These are phyloP conservation scores for Calephelis perditalis DNA, from an alignment of 2,888 invertebrate genomes.

Conservation along the genomic window DNA sequence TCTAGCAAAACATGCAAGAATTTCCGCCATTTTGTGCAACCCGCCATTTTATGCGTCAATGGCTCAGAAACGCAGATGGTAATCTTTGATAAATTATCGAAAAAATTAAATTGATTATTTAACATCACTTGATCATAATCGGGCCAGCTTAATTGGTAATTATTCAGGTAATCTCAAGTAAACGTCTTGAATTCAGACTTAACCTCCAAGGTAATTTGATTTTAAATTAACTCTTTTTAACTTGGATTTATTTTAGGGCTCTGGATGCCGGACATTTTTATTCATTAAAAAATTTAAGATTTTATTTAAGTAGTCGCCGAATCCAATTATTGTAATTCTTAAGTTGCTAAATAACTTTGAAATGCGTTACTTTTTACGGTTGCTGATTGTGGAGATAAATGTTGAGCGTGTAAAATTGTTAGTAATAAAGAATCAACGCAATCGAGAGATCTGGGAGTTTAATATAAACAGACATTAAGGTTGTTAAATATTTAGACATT, in stretches of 20 bases:
- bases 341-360: slow-evolving; percentile 9
- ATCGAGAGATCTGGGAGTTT: slow-evolving; percentile 38
- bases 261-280: slow-evolving; percentile 3
- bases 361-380: slow-evolving; percentile 8
- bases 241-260: neutral
- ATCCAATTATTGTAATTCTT: slow-evolving; percentile 11
- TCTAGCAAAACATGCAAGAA: slow-evolving; percentile 1
- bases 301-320: slow-evolving; percentile 9
- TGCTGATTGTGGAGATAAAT: slow-evolving; percentile 2
- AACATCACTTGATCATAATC: slow-evolving; percentile 54
- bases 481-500: too few relatives aligned
- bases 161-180: slow-evolving; percentile 35
- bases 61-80: slow-evolving; percentile 46
- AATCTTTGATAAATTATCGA: slow-evolving; percentile 69
- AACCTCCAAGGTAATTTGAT: slow-evolving; percentile 7
- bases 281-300: slow-evolving; percentile 11
- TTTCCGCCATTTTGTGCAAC: slow-evolving; percentile 4
- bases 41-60: slow-evolving; percentile 45
- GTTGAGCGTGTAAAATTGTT: slow-evolving; percentile 1
- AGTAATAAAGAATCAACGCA: neutral
- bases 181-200: neutral
- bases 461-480: too few relatives aligned
- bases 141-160: slow-evolving; percentile 56
- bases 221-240: slow-evolving; percentile 11
- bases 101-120: slow-evolving; percentile 69